Evolutionary conservation across 2,797 vertebrate genomes (phyloP).

Genomic region (Botia almorhae): DNA sequence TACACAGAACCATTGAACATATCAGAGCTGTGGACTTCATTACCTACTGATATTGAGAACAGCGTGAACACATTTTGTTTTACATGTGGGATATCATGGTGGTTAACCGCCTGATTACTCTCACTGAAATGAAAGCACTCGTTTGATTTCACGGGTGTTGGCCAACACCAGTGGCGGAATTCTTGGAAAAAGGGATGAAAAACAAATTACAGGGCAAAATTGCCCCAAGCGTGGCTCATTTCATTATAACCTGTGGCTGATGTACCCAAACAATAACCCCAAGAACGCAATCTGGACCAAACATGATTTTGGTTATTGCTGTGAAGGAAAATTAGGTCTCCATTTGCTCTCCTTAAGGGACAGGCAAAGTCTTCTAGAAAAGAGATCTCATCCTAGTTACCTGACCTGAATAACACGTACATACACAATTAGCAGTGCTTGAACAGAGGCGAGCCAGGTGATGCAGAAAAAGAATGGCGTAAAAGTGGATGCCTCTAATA

Average conservation of each 20-base stretch:
- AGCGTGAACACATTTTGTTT: constrained; percentile 27
- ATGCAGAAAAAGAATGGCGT: constrained; percentile 3
- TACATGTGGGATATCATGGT: constrained; percentile 32
- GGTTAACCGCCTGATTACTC: constrained; percentile 35
- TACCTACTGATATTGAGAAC: constrained; percentile 18
- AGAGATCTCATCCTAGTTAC: constrained; percentile 56
- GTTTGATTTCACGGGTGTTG: constrained; percentile 38
- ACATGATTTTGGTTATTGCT: constrained; percentile 29
- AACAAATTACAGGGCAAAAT: constrained; percentile 5
- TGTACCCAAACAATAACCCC: constrained; percentile 21
- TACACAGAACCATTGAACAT: background rate
- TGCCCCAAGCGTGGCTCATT: constrained; percentile 12
- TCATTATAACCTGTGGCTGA: constrained; percentile 19
- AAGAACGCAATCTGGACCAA: constrained; percentile 34
- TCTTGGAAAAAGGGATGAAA: background rate
- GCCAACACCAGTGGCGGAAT: constrained; percentile 29
- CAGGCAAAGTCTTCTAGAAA: constrained; percentile 28
- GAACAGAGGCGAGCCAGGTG: constrained; percentile 29
- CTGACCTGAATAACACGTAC: constrained; percentile 59
- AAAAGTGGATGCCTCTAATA: constrained; percentile 54
- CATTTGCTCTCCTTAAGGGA: constrained; percentile 36
- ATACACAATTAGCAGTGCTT: constrained; percentile 56
- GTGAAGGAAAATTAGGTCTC: constrained; percentile 42
- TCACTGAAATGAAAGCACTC: constrained; percentile 37
- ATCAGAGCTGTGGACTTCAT: constrained; percentile 5